Evolutionary conservation across 2,797 vertebrate genomes (phyloP).

Genomic region (Crenuchus spilurus): DNA sequence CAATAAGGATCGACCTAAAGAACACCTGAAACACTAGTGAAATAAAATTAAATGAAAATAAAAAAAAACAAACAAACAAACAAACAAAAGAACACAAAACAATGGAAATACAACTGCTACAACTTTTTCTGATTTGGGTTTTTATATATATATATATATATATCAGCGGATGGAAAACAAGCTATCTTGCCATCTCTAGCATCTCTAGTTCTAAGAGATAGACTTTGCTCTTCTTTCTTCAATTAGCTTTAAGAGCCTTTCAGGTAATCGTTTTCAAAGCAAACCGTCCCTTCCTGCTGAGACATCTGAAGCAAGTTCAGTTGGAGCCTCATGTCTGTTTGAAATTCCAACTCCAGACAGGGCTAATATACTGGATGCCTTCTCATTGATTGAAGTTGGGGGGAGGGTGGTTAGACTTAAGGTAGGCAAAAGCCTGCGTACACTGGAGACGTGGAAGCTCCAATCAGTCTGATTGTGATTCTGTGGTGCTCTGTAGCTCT

Average conservation of each 20-base stretch:
- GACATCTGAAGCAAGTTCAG: conserved; percentile 56
- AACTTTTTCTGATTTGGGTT: no score
- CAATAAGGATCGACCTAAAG: no score
- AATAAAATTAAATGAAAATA: no score
- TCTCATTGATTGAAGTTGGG: conserved; percentile 67
- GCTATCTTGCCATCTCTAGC: neutral
- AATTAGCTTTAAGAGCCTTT: conserved; percentile 78
- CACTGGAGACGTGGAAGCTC: conserved; percentile 56
- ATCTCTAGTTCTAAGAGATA: neutral
- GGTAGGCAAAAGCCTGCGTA: conserved; percentile 61
- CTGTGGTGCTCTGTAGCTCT: conserved; percentile 63
- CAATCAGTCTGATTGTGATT: conserved; percentile 67
- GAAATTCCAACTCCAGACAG: conserved; percentile 64
- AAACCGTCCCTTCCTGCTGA: conserved; percentile 58
- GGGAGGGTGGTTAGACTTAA: conserved; percentile 66
- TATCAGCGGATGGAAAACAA: conserved; percentile 53
- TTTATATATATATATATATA: no score
- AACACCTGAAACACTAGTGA: no score
- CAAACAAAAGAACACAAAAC: no score
- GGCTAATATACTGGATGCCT: conserved; percentile 70
- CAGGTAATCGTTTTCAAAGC: conserved; percentile 60
- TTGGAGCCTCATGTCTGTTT: conserved; percentile 54
- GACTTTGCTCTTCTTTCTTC: conserved; percentile 66
- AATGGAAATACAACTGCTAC: no score
- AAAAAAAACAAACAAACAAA: no score